Conservation (phyloP, 2,888 invertebrate genomes). For the Spodoptera picta region DNA sequence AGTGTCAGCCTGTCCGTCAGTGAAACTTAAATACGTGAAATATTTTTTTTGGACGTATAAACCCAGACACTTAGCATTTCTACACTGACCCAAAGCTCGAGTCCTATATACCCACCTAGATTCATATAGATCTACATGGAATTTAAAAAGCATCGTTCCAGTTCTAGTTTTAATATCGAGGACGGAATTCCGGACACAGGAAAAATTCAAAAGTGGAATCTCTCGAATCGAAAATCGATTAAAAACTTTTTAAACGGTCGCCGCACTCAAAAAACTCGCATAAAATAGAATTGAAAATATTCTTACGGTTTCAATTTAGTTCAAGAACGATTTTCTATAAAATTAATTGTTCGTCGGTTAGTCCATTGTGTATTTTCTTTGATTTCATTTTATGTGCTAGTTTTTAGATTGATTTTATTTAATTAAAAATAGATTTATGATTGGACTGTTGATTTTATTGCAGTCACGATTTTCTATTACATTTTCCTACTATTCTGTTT, state of each 20-base stretch:
- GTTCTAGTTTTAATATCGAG: neutral
- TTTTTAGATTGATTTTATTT: neutral
- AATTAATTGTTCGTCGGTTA: slow-evolving; percentile 20
- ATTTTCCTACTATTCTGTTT: too few relatives aligned
- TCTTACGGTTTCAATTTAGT: slow-evolving; percentile 27
- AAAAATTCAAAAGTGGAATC: slow-evolving; percentile 4
- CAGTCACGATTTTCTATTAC: too few relatives aligned
- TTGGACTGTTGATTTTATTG: too few relatives aligned
- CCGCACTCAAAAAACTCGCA: slow-evolving; percentile 1
- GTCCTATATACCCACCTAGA: too few relatives aligned
- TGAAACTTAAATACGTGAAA: too few relatives aligned
- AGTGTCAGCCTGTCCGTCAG: too few relatives aligned
- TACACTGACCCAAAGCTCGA: too few relatives aligned
- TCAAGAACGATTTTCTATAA: slow-evolving; percentile 13
- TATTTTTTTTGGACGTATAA: too few relatives aligned
- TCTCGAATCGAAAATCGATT: slow-evolving; percentile 19
- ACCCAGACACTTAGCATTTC: too few relatives aligned
- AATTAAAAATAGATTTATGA: too few relatives aligned
- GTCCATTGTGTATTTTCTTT: slow-evolving; percentile 3
- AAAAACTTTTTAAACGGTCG: slow-evolving; percentile 15
- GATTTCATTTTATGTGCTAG: slow-evolving; percentile 4
- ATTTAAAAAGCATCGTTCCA: slow-evolving; percentile 1
- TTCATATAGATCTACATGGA: too few relatives aligned
- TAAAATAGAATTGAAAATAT: slow-evolving; percentile 25
- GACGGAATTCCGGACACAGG: slow-evolving; percentile 9